These are phyloP conservation scores for Meteorus sp. DNA, from an alignment of 1,140 invertebrate species.

Conservation along the genomic window DNA sequence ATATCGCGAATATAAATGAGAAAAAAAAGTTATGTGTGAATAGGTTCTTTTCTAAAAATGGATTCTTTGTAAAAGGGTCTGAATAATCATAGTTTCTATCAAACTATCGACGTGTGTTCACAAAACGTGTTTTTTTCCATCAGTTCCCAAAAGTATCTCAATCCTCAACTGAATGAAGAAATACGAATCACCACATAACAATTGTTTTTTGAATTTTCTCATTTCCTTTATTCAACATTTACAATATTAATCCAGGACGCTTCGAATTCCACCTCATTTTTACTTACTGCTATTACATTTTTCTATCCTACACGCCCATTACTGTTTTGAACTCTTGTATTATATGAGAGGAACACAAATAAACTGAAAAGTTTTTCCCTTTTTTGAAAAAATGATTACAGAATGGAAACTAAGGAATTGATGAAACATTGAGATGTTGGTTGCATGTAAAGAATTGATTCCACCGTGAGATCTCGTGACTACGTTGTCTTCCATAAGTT, in stretches of 20 bases:
- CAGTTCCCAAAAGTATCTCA: not conserved
- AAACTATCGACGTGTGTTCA: slow-evolving; percentile 38
- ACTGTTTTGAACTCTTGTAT: no score
- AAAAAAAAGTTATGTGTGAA: slow-evolving; percentile 54
- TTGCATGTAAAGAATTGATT: no score
- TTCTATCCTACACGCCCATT: no score
- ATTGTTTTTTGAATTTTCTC: not conserved
- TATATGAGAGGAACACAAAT: no score
- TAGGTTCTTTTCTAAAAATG: slow-evolving; percentile 57
- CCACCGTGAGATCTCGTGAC: no score
- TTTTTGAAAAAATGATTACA: no score
- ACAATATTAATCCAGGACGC: not conserved
- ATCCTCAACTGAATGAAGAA: not conserved
- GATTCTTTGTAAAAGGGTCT: slow-evolving; percentile 61
- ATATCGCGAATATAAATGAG: slow-evolving; percentile 42
- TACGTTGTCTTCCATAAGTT: no score
- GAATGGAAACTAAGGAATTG: no score
- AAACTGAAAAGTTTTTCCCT: no score
- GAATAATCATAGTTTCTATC: slow-evolving; percentile 63
- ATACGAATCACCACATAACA: not conserved
- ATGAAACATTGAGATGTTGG: no score
- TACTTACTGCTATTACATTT: no score
- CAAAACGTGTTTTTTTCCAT: slow-evolving; percentile 16
- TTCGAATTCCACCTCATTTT: no score
- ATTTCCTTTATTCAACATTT: not conserved